Evolutionary conservation across 2,113 vertebrate genomes (phyloP), one percentile per base, ranked within the genome.

Genomic region (Nyctereutes procyonoides): DNA sequence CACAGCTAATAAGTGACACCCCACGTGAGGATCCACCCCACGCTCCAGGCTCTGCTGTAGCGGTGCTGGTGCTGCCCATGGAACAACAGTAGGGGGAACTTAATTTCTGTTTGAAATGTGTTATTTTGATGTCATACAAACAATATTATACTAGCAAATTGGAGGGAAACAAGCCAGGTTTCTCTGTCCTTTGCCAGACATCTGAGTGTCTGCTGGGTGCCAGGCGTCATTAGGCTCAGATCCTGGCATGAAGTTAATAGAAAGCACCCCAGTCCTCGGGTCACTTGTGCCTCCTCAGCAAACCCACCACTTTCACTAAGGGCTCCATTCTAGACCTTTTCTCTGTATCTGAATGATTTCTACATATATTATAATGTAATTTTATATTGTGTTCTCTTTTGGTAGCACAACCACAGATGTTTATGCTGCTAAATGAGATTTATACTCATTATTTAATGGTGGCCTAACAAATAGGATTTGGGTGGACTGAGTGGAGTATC

Each of bases 201-300:
- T 85, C 71, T 24, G 63, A n/a, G 48, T 3, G 15, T 69, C 73
- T 93, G 19, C 71, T 28, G 53, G 1, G 0, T 24, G 62, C 53
- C 38, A 14, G 20, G 43, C 11, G 15, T 15, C 15, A 4, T 0
- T 9, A 16, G n/a, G 28, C 20, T 20, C 17, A 8, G 19, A 35
- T 11, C 60, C 14, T 11, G 69, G 30, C 35, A 20, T 28, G 35
- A 38, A 35, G 19, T 12, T 17, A 14, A 30, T 32, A 38, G 38
- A 13, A n/a, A 3, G 28, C 53, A 60, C 5, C 30, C 63, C 56
- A 3, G 2, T 13, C 28, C 58, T 60, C 19, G 10, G 62, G 48
- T 82, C 28, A 24, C 63, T 26, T 2, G 0, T 0, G 13, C 11
- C n/a, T 43, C 55, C 76, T 63, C 12, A n/a, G 56, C n/a, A 63